Percentiles rank a stretch among this genome's conserved stretches.
Evolutionary conservation across 2,113 vertebrate species (phyloP).

Genomic region (Siniperca chuatsi): DNA sequence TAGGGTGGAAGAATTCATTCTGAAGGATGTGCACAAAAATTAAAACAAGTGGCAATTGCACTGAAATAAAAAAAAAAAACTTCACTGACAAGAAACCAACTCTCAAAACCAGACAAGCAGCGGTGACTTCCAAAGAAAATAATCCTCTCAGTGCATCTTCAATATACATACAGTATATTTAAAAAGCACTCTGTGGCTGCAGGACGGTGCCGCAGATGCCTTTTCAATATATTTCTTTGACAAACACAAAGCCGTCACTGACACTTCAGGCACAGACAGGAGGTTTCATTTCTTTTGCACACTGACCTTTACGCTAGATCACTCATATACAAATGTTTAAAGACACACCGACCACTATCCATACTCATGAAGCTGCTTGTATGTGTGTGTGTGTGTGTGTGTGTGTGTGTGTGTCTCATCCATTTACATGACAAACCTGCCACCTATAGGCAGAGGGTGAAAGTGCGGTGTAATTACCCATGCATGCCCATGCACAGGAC

Average conservation of each 20-base stretch:
- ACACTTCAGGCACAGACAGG: not conserved
- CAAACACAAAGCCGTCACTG: not conserved
- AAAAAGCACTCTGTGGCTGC: not conserved
- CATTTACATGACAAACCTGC: conserved; percentile 75
- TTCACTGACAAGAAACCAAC: not conserved
- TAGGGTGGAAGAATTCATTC: not conserved
- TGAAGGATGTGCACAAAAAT: not conserved
- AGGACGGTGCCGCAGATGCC: not conserved
- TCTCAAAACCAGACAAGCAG: not conserved
- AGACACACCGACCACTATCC: not conserved
- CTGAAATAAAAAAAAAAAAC: not conserved
- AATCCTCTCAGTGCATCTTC: not conserved
- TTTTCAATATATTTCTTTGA: conserved; percentile 1
- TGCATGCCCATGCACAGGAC: conserved; percentile 13
- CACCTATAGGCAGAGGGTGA: conserved; percentile 73
- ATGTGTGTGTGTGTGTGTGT: conserved; percentile 5
- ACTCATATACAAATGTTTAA: conserved; percentile 14
- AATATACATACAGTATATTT: not conserved
- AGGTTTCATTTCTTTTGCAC: conserved; percentile 15
- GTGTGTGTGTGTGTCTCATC: not conserved
- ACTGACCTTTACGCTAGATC: conserved; percentile 47
- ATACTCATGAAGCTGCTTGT: conserved; percentile 14
- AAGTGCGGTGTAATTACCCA: conserved; percentile 34
- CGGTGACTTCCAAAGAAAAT: not conserved
- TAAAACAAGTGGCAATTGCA: not conserved